phyloP scores from a whole-genome alignment of 2,797 vertebrate species.

The Furcifer pardalis region DNA sequence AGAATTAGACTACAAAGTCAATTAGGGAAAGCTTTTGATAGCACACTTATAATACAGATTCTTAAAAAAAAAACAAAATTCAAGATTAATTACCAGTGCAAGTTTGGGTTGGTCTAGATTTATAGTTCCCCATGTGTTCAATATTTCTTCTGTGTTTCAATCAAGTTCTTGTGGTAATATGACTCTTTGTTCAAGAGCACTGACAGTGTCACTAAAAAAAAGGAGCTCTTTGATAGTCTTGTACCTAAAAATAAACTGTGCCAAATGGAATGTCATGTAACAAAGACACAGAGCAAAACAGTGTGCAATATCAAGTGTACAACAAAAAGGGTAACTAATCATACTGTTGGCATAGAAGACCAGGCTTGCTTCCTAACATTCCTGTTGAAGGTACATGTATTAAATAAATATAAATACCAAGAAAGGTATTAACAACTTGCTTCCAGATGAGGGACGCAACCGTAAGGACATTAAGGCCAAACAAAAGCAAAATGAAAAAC shows the following conservation, averaged over 20 bases:
- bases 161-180: slow-evolving; percentile 72
- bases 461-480: too few relatives aligned
- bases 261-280: slow-evolving; percentile 85
- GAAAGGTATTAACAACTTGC: neutral
- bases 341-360: slow-evolving; percentile 21
- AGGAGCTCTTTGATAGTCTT: slow-evolving; percentile 74
- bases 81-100: slow-evolving; percentile 88
- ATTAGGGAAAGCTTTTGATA: slow-evolving; percentile 31
- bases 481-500: too few relatives aligned
- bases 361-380: slow-evolving; percentile 24
- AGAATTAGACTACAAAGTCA: slow-evolving; percentile 44
- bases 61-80: slow-evolving; percentile 49
- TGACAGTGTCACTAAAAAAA: slow-evolving; percentile 72
- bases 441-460: neutral
- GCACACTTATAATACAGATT: slow-evolving; percentile 4
- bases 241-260: slow-evolving; percentile 91
- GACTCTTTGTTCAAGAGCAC: slow-evolving; percentile 73
- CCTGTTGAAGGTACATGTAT: slow-evolving; percentile 6
- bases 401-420: neutral
- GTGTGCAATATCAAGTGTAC: slow-evolving; percentile 39
- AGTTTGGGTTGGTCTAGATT: slow-evolving; percentile 95
- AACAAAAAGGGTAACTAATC: slow-evolving; percentile 47
- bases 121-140: slow-evolving; percentile 94
- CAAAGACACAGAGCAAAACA: slow-evolving; percentile 74
- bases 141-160: slow-evolving; percentile 68